Conservation (phyloP, 2,888 invertebrate species). For the Arrhopalites spinosus region DNA sequence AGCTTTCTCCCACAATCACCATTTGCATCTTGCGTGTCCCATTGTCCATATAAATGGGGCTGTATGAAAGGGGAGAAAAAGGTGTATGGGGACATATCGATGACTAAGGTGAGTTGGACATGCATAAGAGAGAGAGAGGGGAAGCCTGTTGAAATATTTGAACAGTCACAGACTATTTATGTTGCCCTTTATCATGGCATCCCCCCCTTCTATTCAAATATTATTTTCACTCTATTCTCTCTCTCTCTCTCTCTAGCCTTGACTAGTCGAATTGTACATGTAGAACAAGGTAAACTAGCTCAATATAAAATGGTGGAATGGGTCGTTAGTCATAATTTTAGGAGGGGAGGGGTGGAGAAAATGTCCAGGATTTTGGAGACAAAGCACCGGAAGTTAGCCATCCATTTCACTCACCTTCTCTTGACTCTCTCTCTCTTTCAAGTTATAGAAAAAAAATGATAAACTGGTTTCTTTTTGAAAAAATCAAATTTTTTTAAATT, state of each 20-base stretch:
- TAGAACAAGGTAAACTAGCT: slow-evolving; percentile 1
- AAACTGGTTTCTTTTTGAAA: too few relatives aligned
- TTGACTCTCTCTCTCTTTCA: too few relatives aligned
- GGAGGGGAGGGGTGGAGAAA: background rate
- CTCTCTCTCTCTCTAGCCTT: background rate
- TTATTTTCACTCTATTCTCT: background rate
- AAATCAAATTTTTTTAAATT: too few relatives aligned
- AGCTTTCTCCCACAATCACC: background rate
- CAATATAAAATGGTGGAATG: background rate
- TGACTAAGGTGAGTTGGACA: background rate
- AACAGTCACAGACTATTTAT: slow-evolving; percentile 8
- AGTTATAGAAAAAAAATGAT: too few relatives aligned
- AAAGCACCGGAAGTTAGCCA: background rate
- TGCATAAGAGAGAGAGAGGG: background rate
- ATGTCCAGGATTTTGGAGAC: slow-evolving; percentile 2
- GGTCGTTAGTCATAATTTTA: background rate
- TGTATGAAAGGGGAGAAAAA: background rate
- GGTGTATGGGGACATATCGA: background rate
- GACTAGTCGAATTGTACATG: background rate
- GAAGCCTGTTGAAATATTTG: slow-evolving; percentile 17
- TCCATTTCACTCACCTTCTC: slow-evolving; percentile 3
- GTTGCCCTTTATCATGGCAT: background rate
- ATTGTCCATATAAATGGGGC: background rate
- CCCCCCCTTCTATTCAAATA: background rate
- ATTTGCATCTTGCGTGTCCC: slow-evolving; percentile 15